Evolutionary conservation across 1,140 invertebrate species (phyloP).

Genomic region (Protaetia brevitarsis): DNA sequence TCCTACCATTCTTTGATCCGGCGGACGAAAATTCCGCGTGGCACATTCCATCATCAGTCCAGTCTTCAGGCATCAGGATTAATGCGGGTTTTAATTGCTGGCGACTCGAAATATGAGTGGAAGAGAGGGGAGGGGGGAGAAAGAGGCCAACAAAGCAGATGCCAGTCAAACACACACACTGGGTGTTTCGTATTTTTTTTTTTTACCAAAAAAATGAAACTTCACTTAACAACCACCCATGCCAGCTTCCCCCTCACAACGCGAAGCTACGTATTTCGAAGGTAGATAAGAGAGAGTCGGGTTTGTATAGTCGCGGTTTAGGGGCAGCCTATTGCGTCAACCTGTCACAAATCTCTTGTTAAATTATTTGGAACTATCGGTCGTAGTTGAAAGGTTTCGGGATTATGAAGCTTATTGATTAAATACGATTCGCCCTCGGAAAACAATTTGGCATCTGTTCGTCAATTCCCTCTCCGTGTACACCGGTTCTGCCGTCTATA

Average conservation of each 20-base stretch:
- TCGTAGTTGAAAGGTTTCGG: constrained; percentile 28
- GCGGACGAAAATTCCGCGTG: constrained; percentile 39
- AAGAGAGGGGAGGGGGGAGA: too few species aligned
- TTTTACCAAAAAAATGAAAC: background rate
- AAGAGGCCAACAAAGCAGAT: constrained; percentile 20
- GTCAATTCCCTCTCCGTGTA: background rate
- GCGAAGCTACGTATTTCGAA: too few species aligned
- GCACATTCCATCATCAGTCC: constrained; percentile 40
- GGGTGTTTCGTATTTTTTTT: background rate
- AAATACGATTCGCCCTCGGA: constrained; percentile 12
- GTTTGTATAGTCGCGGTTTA: background rate
- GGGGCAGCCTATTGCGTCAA: background rate
- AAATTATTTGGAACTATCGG: background rate
- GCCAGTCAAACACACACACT: constrained; percentile 10
- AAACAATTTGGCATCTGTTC: constrained; percentile 23
- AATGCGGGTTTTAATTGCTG: constrained; percentile 42
- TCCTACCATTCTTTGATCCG: constrained; percentile 41
- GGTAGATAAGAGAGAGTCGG: too few species aligned
- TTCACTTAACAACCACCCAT: background rate
- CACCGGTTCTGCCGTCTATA: background rate
- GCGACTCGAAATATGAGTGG: constrained; percentile 20
- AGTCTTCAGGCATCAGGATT: constrained; percentile 32
- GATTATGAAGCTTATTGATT: constrained; percentile 21
- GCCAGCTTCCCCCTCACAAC: too few species aligned
- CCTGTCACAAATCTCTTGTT: background rate